Evolutionary conservation across 2,888 invertebrate genomes (phyloP), one percentile per base, ranked within the genome.

Genomic region (Drosophila dives): DNA sequence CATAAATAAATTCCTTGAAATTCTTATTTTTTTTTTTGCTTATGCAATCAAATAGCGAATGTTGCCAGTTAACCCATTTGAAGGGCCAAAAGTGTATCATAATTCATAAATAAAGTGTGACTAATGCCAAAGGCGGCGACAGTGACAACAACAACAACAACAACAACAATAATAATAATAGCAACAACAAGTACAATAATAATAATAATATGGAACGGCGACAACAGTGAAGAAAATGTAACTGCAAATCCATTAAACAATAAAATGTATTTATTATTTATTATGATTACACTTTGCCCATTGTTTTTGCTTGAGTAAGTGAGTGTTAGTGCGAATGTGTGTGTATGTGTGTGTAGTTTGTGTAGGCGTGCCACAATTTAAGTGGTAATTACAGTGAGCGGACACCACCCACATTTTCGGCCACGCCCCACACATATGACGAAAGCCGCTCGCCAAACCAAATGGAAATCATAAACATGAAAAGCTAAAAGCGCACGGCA

Each of bases 201-300:
- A 54, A 54, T 15, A 54, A 54, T 17, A 49, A 49, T 26, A 49
- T 26, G 36, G 36, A 42, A 67, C n/a, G 38, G 26, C 63, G 42
- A 64, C 50, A 60, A 64, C 51, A 55, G 71, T 72, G 70, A 76
- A 63, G 59, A 71, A 80, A 84, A 78, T 89, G 86, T 90, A 90
- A 90, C 90, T 85, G 79, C 76, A 89, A 90, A 90, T 90, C 89
- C 84, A 81, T 89, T 83, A 83, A 86, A 91, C 87, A 89, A 91
- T 89, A 89, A 89, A 89, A 86, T 86, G 72, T 85, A 85, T 90
- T 89, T 91, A 89, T 89, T 91, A 90, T 90, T 89, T 90, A 89
- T 91, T 89, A 83, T 91, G 90, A 89, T 91, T 90, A 87, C 86
- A 75, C 73, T 78, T 78, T 56, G 73, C 32, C 77, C 78, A 78